Evolutionary conservation across 2,888 invertebrate genomes (phyloP).

Genomic region (Buathra laborator): DNA sequence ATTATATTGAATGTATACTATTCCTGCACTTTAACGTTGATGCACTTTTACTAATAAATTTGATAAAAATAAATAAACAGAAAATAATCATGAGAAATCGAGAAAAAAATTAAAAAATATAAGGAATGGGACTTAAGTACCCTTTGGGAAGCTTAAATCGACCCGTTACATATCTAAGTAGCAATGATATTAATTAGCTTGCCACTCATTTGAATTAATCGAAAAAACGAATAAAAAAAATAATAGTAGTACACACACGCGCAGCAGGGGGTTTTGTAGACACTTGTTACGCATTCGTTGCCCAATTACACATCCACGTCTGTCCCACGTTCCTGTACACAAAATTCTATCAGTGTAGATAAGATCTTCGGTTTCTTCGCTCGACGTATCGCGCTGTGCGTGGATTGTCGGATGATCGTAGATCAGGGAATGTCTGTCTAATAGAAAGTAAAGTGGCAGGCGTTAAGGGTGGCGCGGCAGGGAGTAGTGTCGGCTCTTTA

Average conservation of each 20-base stretch:
- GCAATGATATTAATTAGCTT: slow-evolving; percentile 55
- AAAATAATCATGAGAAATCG: too few relatives aligned
- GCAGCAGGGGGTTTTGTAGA: slow-evolving; percentile 2
- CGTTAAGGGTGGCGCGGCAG: slow-evolving; percentile 43
- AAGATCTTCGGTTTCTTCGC: background rate
- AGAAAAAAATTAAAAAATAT: too few relatives aligned
- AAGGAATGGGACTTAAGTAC: too few relatives aligned
- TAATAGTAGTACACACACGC: too few relatives aligned
- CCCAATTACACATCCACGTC: slow-evolving; percentile 48
- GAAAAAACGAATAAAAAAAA: background rate
- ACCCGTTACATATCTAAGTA: slow-evolving; percentile 18
- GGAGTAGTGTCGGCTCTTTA: slow-evolving; percentile 19
- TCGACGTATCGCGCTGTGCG: slow-evolving; percentile 3
- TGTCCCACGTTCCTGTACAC: background rate
- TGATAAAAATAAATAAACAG: too few relatives aligned
- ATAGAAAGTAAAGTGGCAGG: slow-evolving; percentile 58
- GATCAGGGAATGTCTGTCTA: slow-evolving; percentile 19
- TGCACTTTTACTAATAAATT: too few relatives aligned
- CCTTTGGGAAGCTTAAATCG: background rate
- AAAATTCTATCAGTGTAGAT: slow-evolving; percentile 10
- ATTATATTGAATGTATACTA: too few relatives aligned
- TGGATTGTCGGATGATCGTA: background rate
- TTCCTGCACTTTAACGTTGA: too few relatives aligned
- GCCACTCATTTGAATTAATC: slow-evolving; percentile 26
- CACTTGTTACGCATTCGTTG: slow-evolving; percentile 8